Evolutionary conservation across 2,113 vertebrate species (phyloP), one percentile per base, ranked within the genome.

Genomic region (Cacatua alba): DNA sequence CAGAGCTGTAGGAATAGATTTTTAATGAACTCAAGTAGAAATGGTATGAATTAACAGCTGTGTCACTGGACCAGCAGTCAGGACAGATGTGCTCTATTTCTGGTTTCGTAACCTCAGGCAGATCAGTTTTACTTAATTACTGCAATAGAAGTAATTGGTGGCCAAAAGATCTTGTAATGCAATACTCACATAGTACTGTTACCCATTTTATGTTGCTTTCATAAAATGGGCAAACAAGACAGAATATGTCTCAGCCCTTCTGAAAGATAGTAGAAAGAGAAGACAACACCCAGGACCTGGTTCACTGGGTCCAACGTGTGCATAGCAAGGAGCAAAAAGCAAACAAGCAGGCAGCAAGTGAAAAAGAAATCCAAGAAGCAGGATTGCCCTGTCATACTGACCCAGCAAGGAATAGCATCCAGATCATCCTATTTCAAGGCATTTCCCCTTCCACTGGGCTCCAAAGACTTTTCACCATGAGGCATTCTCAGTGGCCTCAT

Each of bases 1-100:
- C 62, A 95, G 74, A 78, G 62, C 91, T 94, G 57, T 72, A 65
- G 81, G 81, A 96, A 35, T 85, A 79, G 52, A 49, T 79, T 94
- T 95, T 95, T 97, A 94, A 94, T 87, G 93, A 96, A 91, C 52
- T 76, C 24, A 18, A 91, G 88, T 8, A 89, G 65, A 95, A 92
- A 86, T 49, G 17, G 74, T 7, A 5, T 79, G 74, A 90, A 92
- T 95, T 95, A 92, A 79, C 84, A 95, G 84, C 84, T 95, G 80
- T 0, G 0, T 84, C 81, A 59, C 91, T 49, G 53, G 62, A 84
- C 31, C 1, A 1, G 83, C 26, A 91, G 62, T 84, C 72, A 78
- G 65, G 48, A 85, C 70, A 82, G 33, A 31, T 1, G 12, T 52
- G 49, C 62, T 89, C 74, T 48, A 7, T 60, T 95, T 57, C 60